Evolutionary conservation across 92 coral and sea anemone genomes (phyloP).

Genomic region (Isaurus tuberculatus): DNA sequence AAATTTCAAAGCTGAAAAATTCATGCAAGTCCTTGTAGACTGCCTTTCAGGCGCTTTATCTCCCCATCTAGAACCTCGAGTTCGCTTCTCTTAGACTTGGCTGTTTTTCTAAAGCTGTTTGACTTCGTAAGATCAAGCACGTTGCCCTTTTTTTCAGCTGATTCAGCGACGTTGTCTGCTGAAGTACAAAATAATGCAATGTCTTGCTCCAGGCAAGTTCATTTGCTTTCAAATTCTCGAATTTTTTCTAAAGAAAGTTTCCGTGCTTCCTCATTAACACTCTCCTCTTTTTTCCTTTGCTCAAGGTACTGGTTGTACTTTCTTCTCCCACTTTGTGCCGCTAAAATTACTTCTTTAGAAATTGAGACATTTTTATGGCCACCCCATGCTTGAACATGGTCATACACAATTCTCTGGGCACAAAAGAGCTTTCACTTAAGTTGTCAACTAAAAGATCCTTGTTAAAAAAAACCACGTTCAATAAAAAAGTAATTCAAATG

Average conservation of each 20-base stretch:
- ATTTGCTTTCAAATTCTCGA: too few relatives aligned
- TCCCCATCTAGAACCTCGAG: constrained; percentile 15
- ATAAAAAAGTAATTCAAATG: neutral
- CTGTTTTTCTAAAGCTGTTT: constrained; percentile 11
- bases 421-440: too few relatives aligned
- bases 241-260: too few relatives aligned
- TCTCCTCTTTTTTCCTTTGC: too few relatives aligned
- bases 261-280: too few relatives aligned
- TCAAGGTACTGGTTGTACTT: neutral
- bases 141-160: neutral
- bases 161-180: neutral
- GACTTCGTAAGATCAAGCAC: neutral
- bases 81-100: constrained; percentile 16
- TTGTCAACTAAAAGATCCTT: too few relatives aligned
- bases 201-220: too few relatives aligned
- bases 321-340: neutral
- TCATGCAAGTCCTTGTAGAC: neutral
- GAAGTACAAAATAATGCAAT: neutral
- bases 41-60: constrained; percentile 16
- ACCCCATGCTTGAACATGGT: constrained; percentile 4
- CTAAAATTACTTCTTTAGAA: constrained; percentile 11
- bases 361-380: constrained; percentile 7
- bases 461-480: too few relatives aligned
- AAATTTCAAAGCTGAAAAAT: too few relatives aligned
- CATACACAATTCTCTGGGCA: neutral